phyloP scores from a whole-genome alignment of 1,140 invertebrate genomes.

The Oscheius sp. region DNA sequence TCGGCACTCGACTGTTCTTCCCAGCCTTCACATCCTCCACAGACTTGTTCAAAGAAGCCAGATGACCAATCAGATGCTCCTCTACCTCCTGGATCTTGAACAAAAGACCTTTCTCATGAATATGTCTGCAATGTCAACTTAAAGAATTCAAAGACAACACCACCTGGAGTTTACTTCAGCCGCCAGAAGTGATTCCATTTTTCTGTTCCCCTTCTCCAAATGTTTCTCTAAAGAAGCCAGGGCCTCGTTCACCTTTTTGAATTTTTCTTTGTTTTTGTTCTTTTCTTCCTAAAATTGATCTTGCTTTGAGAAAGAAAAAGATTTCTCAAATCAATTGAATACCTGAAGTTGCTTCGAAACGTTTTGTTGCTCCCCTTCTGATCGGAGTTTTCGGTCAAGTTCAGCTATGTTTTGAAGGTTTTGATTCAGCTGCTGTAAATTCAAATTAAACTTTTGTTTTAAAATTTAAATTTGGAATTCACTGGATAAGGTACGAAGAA shows the following conservation, averaged over 20 bases:
- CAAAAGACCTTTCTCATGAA: slow-evolving; percentile 58
- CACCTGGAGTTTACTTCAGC: slow-evolving; percentile 57
- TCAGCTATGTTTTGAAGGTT: slow-evolving; percentile 11
- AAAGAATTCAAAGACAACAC: neutral
- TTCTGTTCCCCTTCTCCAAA: slow-evolving; percentile 54
- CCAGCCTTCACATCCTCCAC: slow-evolving; percentile 54
- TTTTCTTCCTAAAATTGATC: slow-evolving; percentile 46
- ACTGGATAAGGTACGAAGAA: no score
- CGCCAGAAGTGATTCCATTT: slow-evolving; percentile 53
- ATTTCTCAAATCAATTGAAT: neutral
- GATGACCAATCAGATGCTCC: slow-evolving; percentile 45
- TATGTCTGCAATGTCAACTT: slow-evolving; percentile 41
- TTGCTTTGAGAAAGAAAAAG: slow-evolving; percentile 26
- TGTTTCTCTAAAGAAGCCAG: slow-evolving; percentile 52
- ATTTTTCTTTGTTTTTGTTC: slow-evolving; percentile 53
- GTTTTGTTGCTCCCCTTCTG: slow-evolving; percentile 9
- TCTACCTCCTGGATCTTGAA: slow-evolving; percentile 50
- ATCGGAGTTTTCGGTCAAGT: neutral
- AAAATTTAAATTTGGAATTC: no score
- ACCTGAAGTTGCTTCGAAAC: slow-evolving; percentile 11
- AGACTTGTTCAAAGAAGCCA: slow-evolving; percentile 47
- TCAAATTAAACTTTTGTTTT: no score
- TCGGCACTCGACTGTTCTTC: slow-evolving; percentile 51
- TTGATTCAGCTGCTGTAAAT: no score
- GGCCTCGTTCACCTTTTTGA: slow-evolving; percentile 55